Evolutionary conservation across 2,113 vertebrate genomes (phyloP).

Genomic region (Cyphomyrus plagiostoma): DNA sequence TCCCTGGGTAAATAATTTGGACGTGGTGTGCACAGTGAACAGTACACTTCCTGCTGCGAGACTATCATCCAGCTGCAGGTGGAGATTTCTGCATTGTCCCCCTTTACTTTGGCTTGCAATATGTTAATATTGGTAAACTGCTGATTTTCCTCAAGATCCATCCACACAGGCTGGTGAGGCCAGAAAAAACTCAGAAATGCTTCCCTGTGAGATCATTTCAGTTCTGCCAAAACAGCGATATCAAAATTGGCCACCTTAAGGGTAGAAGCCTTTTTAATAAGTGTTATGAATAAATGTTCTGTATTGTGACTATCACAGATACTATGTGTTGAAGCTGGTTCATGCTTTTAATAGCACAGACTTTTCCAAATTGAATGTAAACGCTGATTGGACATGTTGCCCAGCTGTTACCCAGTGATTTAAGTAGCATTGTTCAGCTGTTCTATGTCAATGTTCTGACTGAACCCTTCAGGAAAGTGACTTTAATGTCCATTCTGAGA

Average conservation of each 20-base stretch:
- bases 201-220: not conserved
- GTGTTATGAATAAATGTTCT: not conserved
- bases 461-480: constrained; percentile 15
- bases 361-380: not conserved
- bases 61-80: not conserved
- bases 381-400: not conserved
- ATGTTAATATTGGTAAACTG: constrained; percentile 3
- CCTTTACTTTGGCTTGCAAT: not conserved
- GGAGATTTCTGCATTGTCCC: not conserved
- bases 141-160: constrained; percentile 12
- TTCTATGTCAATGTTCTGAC: not conserved
- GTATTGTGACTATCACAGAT: not conserved
- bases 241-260: not conserved
- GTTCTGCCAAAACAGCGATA: not conserved
- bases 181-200: not conserved
- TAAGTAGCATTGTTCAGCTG: not conserved
- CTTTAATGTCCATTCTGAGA: not conserved
- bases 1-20: constrained; percentile 11
- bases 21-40: not conserved
- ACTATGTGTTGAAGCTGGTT: not conserved
- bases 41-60: not conserved
- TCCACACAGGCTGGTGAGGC: constrained; percentile 10
- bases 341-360: not conserved
- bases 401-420: not conserved
- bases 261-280: not conserved